These are phyloP conservation scores for Aphidius ervi DNA, from an alignment of 1,140 invertebrate genomes.

Conservation along the genomic window DNA sequence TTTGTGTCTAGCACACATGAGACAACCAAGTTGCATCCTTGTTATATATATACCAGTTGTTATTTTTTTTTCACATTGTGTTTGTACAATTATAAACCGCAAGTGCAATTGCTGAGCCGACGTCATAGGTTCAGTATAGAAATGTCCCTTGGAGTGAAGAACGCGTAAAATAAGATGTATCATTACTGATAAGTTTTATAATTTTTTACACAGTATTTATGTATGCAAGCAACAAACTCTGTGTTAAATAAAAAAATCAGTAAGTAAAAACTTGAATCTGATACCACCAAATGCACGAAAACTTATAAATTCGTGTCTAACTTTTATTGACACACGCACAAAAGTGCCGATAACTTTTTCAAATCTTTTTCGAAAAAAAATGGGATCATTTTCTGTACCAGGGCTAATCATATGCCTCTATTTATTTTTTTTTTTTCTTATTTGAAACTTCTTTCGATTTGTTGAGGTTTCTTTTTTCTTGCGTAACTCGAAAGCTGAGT, in stretches of 20 bases:
- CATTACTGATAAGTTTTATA: constrained; percentile 47
- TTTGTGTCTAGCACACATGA: constrained; percentile 48
- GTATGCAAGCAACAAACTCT: constrained; percentile 20
- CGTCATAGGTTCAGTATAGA: constrained; percentile 53
- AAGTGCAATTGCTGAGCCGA: constrained; percentile 33
- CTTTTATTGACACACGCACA: constrained; percentile 28
- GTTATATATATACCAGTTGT: constrained; percentile 30
- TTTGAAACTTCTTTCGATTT: no score
- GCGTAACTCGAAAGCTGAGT: no score
- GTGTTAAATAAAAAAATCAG: no score
- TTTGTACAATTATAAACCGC: no score
- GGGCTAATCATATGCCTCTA: no score
- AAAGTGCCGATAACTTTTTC: constrained; percentile 1
- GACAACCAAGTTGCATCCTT: constrained; percentile 30
- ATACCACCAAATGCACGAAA: constrained; percentile 20
- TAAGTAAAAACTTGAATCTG: not conserved
- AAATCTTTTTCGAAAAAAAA: no score
- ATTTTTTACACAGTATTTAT: not conserved
- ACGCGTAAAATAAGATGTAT: constrained; percentile 54
- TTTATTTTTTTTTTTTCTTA: no score
- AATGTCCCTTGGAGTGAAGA: constrained; percentile 48
- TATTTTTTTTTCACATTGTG: not conserved
- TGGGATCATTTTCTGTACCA: no score
- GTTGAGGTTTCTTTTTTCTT: no score
- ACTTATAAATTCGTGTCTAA: constrained; percentile 43